Evolutionary conservation across 2,888 invertebrate genomes (phyloP), one percentile per base, ranked within the genome.

Genomic region (Merodon equestris): DNA sequence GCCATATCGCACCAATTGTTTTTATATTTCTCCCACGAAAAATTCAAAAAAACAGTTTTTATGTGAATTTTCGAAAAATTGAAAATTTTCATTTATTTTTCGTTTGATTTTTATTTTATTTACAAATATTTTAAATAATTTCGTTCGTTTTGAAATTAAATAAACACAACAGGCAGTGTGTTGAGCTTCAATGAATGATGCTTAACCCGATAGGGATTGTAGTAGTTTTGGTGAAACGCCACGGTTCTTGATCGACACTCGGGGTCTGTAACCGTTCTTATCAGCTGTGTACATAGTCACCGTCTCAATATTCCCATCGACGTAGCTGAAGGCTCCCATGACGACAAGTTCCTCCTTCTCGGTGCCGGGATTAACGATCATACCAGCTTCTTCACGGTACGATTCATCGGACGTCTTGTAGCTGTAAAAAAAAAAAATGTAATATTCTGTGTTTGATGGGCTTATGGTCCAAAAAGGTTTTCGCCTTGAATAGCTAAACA

Each of bases 221-320:
- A 83, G 40, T 9, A 83, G 79, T 51, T 83, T 83, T 9, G 82
- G 82, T 70, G 82, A 82, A 2, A 83, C 50, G 75, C 86, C 87
- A 50, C 87, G 86, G 36, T 86, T 87, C 82, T 87, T 88, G 34
- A 87, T 82, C 77, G 83, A 81, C 34, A 86, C 86, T 18, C 85
- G 85, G 1, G 89, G 68, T 45, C 86, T 86, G 81, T 89, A 89
- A 53, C 89, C 89, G 79, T 86, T 85, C 76, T 89, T 89, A 57
- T 88, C 89, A 54, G 89, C 89, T 1, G 87, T 88, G 79, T 89
- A 89, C 87, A 88, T 87, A 9, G 87, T 87, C 1, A 86, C 83
- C 10, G 86, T 85, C 14, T 87, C 87, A 34, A 81, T 86, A 0
- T 86, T 84, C 73, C 87, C 86, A 75, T 87, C 86, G n/a, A 85